These are phyloP conservation scores for Denticeps clupeoides DNA, from an alignment of 2,797 vertebrate genomes.

Conservation along the genomic window DNA sequence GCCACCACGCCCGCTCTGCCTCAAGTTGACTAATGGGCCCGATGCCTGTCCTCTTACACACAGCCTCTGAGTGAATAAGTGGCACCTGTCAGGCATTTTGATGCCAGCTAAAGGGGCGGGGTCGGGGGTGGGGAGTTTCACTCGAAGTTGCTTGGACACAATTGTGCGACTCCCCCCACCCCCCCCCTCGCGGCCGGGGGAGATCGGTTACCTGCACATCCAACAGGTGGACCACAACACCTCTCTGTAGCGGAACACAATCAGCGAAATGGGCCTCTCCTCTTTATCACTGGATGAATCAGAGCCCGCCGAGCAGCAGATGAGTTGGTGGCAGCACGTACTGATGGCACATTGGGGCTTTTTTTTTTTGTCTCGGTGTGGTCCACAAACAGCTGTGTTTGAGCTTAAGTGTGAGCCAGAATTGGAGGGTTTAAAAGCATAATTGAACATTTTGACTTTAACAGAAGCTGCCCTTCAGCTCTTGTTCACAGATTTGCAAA, in stretches of 20 bases:
- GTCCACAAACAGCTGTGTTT: conserved; percentile 23
- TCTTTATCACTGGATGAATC: conserved; percentile 73
- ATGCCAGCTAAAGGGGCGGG: conserved; percentile 43
- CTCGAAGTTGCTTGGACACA: too few species aligned
- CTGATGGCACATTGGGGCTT: background rate
- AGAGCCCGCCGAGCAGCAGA: too few species aligned
- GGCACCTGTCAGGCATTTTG: conserved; percentile 44
- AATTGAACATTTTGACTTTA: conserved; percentile 31
- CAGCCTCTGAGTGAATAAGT: conserved; percentile 57
- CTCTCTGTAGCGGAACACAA: conserved; percentile 71
- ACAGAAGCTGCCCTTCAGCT: conserved; percentile 17
- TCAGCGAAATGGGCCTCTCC: conserved; percentile 37
- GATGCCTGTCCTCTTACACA: conserved; percentile 27
- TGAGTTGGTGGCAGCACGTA: too few species aligned
- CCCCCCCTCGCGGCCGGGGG: conserved; percentile 30
- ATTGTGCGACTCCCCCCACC: too few species aligned
- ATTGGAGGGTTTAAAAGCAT: conserved; percentile 30
- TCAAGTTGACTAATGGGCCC: conserved; percentile 23
- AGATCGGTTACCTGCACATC: conserved; percentile 71
- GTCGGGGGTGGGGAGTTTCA: too few species aligned
- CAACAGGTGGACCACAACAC: conserved; percentile 65
- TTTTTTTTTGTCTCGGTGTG: conserved; percentile 11
- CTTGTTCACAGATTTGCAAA: conserved; percentile 18
- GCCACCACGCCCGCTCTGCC: conserved; percentile 23
- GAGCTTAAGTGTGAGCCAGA: conserved; percentile 23